A percentile compares a stretch with the other conserved stretches of the same genome.
These are phyloP conservation scores for Macrochelys suwanniensis DNA, from an alignment of 2,797 vertebrate species.

Conservation along the genomic window DNA sequence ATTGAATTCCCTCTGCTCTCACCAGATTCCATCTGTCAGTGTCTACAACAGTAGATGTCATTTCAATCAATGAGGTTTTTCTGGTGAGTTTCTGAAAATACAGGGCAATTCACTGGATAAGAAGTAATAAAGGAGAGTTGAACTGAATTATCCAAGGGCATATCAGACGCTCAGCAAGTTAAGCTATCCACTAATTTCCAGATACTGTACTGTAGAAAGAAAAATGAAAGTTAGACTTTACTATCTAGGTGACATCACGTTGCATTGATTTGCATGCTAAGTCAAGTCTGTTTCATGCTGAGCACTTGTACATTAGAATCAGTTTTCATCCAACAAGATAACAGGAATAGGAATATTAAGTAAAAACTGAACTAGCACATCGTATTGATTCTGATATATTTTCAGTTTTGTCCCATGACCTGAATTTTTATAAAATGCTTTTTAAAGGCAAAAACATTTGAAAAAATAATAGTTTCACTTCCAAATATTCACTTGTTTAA, in stretches of 20 bases:
- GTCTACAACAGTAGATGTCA: not conserved
- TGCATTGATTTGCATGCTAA: fast-evolving
- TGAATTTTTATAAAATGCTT: not conserved
- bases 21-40: not conserved
- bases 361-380: not conserved
- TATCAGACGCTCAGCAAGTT: not conserved
- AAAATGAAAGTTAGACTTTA: not conserved
- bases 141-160: not conserved
- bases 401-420: fast-evolving
- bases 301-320: not conserved
- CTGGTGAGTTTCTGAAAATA: not conserved
- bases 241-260: not conserved
- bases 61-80: not conserved
- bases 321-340: not conserved
- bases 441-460: fast-evolving
- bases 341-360: not conserved
- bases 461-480: not conserved
- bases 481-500: not conserved
- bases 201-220: not conserved
- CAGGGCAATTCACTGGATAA: not conserved
- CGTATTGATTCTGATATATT: not conserved
- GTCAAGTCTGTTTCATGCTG: fast-evolving
- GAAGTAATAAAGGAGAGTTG: not conserved
- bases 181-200: not conserved
- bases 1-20: fast-evolving